A percentile compares a stretch with the other conserved stretches of the same genome.
phyloP scores from a whole-genome alignment of 2,888 invertebrate species.

The Leucozona laternaria region DNA sequence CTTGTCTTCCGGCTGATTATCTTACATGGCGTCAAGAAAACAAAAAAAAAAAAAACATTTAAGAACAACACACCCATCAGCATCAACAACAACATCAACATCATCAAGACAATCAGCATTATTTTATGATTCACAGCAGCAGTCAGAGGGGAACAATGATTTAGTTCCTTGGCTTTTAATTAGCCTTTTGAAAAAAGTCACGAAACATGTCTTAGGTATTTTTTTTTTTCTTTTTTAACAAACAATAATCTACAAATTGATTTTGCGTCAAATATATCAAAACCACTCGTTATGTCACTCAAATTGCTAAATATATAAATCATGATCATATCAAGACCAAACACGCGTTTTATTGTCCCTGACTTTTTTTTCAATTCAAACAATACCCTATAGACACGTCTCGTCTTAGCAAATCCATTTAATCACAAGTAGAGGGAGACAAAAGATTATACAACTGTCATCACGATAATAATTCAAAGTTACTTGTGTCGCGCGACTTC shows the following conservation, averaged over 20 bases:
- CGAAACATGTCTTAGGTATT: not conserved
- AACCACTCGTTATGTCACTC: conserved; percentile 37
- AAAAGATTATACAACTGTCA: conserved; percentile 48
- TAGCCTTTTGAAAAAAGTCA: conserved; percentile 43
- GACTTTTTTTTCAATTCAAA: conserved; percentile 27
- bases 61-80: conserved; percentile 3
- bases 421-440: not conserved
- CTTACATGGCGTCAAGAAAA: conserved; percentile 37
- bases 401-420: conserved; percentile 48
- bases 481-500: conserved; percentile 59
- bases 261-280: conserved; percentile 42
- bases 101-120: conserved; percentile 12
- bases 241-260: conserved; percentile 38
- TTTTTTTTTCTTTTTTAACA: not conserved
- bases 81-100: too few species aligned
- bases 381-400: conserved; percentile 50
- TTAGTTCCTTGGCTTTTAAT: conserved; percentile 49
- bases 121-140: conserved; percentile 48
- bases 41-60: conserved; percentile 8
- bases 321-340: conserved; percentile 29
- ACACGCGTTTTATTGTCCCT: conserved; percentile 29
- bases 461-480: conserved; percentile 67
- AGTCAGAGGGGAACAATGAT: conserved; percentile 5
- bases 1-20: conserved; percentile 58
- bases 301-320: conserved; percentile 31